A percentile compares a stretch with the other conserved stretches of the same genome.
Conservation (phyloP, 2,888 invertebrate species). For the Spodoptera picta region DNA sequence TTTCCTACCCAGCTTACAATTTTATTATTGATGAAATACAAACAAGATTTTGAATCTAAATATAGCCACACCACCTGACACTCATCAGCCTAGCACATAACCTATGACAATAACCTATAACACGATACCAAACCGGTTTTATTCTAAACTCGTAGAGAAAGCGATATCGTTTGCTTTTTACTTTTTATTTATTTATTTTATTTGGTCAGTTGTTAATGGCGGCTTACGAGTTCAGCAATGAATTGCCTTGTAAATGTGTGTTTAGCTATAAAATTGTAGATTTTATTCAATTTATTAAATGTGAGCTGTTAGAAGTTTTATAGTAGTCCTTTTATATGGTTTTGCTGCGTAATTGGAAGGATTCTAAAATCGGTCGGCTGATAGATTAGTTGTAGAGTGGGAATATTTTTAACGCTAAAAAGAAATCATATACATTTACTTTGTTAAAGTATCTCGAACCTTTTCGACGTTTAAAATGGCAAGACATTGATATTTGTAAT, state of each 20-base stretch:
- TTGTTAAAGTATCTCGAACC: no score
- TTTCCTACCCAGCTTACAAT: no score
- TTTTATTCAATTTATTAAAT: conserved; percentile 5
- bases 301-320: conserved; percentile 5
- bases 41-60: no score
- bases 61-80: no score
- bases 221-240: conserved; percentile 18
- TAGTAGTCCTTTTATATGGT: background rate
- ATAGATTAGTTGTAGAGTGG: no score
- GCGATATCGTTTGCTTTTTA: conserved; percentile 54
- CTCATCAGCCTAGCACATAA: conserved; percentile 40
- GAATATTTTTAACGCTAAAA: no score
- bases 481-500: no score
- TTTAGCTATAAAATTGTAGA: conserved; percentile 4
- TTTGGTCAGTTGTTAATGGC: conserved; percentile 39
- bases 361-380: no score
- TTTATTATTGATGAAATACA: no score
- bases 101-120: conserved; percentile 54
- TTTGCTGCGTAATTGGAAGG: conserved; percentile 3
- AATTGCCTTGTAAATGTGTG: conserved; percentile 19
- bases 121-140: conserved; percentile 49
- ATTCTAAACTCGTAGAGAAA: conserved; percentile 55
- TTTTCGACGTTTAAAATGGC: no score
- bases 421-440: no score
- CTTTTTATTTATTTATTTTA: conserved; percentile 60